These are phyloP conservation scores for Mesembrinibis cayennensis DNA, from an alignment of 2,113 vertebrate species.

Conservation along the genomic window DNA sequence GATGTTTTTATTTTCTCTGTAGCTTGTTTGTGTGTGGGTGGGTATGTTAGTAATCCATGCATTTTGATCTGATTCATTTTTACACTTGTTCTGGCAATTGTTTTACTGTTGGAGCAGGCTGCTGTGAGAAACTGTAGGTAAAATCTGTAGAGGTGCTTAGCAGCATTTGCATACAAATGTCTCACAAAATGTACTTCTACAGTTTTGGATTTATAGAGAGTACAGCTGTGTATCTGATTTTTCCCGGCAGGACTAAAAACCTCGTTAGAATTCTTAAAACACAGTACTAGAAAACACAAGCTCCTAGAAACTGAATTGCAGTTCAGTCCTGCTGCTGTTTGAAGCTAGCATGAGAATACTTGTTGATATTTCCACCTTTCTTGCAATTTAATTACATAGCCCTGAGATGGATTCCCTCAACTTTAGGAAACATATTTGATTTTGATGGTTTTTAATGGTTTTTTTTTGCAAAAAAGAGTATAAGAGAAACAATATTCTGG, in stretches of 20 bases:
- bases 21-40: neutral
- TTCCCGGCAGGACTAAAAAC: neutral
- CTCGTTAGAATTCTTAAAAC: neutral
- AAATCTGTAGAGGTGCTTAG: neutral
- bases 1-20: conserved; percentile 34
- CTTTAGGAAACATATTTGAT: neutral
- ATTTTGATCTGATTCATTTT: conserved; percentile 5
- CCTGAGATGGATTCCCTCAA: neutral
- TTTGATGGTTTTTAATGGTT: neutral
- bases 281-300: neutral
- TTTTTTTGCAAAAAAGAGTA: neutral
- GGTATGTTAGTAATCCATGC: neutral
- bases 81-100: neutral
- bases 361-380: neutral
- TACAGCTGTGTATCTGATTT: neutral
- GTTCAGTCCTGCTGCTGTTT: neutral
- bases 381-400: neutral
- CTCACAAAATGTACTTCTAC: neutral
- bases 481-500: neutral
- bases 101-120: neutral
- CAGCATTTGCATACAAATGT: neutral
- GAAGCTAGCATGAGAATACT: neutral
- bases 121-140: neutral
- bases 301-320: neutral
- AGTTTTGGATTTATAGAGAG: neutral